Evolutionary conservation across 2,888 invertebrate genomes (phyloP), one percentile per base, ranked within the genome.

Genomic region (Dasypogon diadema): DNA sequence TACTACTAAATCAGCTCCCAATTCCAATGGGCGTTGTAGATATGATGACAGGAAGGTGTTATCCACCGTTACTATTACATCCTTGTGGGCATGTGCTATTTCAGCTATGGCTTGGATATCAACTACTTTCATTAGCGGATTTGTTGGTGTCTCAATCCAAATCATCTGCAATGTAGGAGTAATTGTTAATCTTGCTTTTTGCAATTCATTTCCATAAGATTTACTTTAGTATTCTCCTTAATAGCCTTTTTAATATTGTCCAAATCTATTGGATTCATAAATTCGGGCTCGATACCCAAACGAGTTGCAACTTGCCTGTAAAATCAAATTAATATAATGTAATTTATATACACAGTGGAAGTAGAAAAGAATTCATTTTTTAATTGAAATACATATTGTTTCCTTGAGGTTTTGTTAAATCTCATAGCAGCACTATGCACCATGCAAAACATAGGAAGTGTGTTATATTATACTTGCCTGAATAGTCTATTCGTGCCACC

Each of bases 61-160:
- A 85, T 99, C 98, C 1, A 97, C 94, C 0, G 92, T 93, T 18
- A 96, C 87, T 79, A 94, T 87, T 51, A 95, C 80, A 30, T 83
- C 80, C 24, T 83, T 81, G 54, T 87, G 84, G 54, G 86, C 86
- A 81, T 90, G 92, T 73, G 91, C 89, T 1, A 91, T 86, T 76
- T 91, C 89, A 0, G 90, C 84, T 34, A 95, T 87, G 0, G 89
- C 92, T 81, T 89, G 89, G 73, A 99, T 94, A 83, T 99, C 98
- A 8, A 92, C 89, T n/a, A 99, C 89, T 88, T 96, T 96, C 80
- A 98, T 85, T 8, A 93, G 87, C 0, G 99, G 99, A 87, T 99
- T 99, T n/a, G 98, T 97, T 0, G 98, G 98, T 0, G 95, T 93
- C 86, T 99, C 99, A 77, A 98, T 85, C 98, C 98, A 99, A 48